Conservation (phyloP, 2,113 vertebrate species). For the Cheilinus undulatus region DNA sequence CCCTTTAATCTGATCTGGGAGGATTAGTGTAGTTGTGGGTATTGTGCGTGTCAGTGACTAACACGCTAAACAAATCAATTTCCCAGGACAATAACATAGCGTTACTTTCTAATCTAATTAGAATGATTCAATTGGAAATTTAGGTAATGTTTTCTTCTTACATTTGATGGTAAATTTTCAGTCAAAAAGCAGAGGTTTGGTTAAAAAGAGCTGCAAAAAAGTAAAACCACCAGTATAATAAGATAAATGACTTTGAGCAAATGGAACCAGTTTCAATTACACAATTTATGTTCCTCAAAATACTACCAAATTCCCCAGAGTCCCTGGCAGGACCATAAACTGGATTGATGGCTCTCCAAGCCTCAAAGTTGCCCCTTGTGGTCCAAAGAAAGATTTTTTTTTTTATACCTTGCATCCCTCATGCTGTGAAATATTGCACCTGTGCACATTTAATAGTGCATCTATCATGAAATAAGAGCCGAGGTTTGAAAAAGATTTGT, state of each 20-base stretch:
- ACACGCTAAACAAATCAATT: slow-evolving; percentile 22
- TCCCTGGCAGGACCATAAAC: slow-evolving; percentile 61
- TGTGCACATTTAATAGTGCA: slow-evolving; percentile 56
- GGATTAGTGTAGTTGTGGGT: not conserved
- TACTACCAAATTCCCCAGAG: slow-evolving; percentile 33
- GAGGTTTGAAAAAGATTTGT: slow-evolving; percentile 34
- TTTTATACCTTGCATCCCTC: slow-evolving; percentile 58
- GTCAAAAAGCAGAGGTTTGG: no score
- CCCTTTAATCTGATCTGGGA: not conserved
- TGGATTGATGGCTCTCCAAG: slow-evolving; percentile 57
- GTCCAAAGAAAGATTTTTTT: slow-evolving; percentile 53
- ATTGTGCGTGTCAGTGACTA: not conserved
- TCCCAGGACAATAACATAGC: not conserved
- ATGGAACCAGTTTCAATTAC: slow-evolving; percentile 47
- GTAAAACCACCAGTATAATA: slow-evolving; percentile 11
- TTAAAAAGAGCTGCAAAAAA: not conserved
- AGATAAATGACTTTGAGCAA: slow-evolving; percentile 39
- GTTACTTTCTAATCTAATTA: not conserved
- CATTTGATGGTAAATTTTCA: no score
- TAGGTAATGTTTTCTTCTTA: not conserved
- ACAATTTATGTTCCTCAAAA: slow-evolving; percentile 51
- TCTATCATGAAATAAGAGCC: slow-evolving; percentile 38
- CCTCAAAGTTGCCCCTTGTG: slow-evolving; percentile 48
- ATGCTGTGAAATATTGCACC: slow-evolving; percentile 56
- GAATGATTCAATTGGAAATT: not conserved